Base-by-base conservation (phyloP, 2,113 vertebrate species). In the Myotis yumanensis region DNA sequence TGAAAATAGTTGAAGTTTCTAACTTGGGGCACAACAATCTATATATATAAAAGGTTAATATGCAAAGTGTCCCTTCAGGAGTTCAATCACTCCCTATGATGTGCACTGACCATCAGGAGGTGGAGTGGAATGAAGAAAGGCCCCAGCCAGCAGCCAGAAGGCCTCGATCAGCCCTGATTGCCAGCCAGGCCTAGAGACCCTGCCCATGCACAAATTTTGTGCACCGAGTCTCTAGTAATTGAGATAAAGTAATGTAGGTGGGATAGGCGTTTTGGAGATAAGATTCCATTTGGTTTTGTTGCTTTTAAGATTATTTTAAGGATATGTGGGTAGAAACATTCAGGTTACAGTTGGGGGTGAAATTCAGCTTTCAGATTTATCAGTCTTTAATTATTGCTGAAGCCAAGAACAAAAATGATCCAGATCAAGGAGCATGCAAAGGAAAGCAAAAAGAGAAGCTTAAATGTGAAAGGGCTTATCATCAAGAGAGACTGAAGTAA, bases 321-420 rank as follows among this genome's bases (percentile, higher is more conserved):
- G 18, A 71, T 86, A 52, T 59, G 2, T 66, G 52, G 5, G 30
- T 62, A 32, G n/a, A 91, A 88, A 76, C 22, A 90, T 66, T 71
- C 18, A 79, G 37, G 16, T 73, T 87, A 40, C 7, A 86, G 20
- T 51, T 79, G 5, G 6, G 28, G 9, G 17, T 68, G 9, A 90
- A 87, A 71, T 90, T 90, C 48, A 62, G 8, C 32, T 69, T 79
- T 89, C 73, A 20, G 1, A 79, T 40, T 93, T 76, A 22, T 85
- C 46, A 52, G 23, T 86, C 16, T 77, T 91, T 62, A 64, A 43
- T 81, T 20, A 83, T 48, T 84, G 37, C 48, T 69, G 48, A 88
- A 94, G 76, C 54, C 59, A 92, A 83, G 48, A 86, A 57, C 54
- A 95, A 92, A 68, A 92, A 92, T 57, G 23, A 77, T 68, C 52